phyloP scores from a whole-genome alignment of 2,113 vertebrate species.

The Scalopus aquaticus region DNA sequence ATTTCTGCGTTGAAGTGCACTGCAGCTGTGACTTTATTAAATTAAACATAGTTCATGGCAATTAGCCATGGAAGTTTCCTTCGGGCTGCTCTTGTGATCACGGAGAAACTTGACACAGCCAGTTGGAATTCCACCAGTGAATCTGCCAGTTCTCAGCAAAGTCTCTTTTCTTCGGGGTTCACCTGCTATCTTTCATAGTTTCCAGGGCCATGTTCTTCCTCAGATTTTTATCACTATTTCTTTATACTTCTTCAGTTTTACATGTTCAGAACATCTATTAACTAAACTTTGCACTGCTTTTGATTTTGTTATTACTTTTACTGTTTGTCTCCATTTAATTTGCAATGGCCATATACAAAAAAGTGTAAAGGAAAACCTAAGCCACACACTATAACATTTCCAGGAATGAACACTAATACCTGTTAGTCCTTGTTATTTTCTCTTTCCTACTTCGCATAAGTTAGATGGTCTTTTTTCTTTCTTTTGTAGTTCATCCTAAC shows the following conservation, averaged over 20 bases:
- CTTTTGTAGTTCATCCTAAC: neutral
- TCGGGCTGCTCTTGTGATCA: conserved; percentile 37
- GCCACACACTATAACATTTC: neutral
- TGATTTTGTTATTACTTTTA: neutral
- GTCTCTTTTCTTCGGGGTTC: neutral
- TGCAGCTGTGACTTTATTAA: conserved; percentile 73
- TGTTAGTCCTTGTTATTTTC: neutral
- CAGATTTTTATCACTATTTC: neutral
- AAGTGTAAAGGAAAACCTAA: neutral
- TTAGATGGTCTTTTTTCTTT: neutral
- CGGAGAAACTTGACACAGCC: neutral
- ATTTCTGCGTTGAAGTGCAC: neutral
- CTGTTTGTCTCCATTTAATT: neutral
- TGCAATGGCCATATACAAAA: neutral
- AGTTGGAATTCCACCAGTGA: neutral
- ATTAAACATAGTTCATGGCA: conserved; percentile 73
- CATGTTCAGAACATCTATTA: neutral
- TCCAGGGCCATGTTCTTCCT: neutral
- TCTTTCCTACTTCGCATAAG: neutral
- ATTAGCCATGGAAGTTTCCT: conserved; percentile 68
- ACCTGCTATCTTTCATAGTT: neutral
- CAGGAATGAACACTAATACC: neutral
- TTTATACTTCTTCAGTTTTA: neutral
- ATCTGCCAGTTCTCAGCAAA: neutral
- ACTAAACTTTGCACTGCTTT: neutral